These are phyloP conservation scores for Mystacides longicornis DNA, from an alignment of 2,888 invertebrate species.

Conservation along the genomic window DNA sequence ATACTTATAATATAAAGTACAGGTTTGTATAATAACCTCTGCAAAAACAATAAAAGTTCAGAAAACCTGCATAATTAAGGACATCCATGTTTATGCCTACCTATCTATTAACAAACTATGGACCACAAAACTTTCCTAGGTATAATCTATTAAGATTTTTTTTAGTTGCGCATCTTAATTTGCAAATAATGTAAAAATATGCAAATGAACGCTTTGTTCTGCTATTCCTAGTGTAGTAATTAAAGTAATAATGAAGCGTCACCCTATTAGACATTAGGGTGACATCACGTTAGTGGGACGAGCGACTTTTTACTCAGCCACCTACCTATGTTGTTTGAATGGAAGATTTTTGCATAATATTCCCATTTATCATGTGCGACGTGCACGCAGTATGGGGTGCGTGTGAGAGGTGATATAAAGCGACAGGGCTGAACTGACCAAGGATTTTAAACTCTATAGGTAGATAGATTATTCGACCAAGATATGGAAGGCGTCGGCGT, in stretches of 20 bases:
- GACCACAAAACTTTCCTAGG: too few relatives aligned
- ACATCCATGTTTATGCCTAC: too few relatives aligned
- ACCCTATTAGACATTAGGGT: constrained; percentile 11
- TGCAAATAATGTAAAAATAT: not conserved
- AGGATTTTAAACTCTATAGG: too few relatives aligned
- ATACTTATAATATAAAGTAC: too few relatives aligned
- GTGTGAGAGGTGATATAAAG: constrained; percentile 23
- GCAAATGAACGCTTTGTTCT: constrained; percentile 13
- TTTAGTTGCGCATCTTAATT: too few relatives aligned
- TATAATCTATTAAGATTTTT: too few relatives aligned
- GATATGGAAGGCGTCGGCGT: too few relatives aligned
- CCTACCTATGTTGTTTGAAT: constrained; percentile 4
- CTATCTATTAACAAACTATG: too few relatives aligned
- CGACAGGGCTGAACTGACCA: not conserved
- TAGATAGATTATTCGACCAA: too few relatives aligned
- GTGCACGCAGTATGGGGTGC: constrained; percentile 24
- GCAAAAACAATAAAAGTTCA: too few relatives aligned
- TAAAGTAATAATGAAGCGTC: constrained; percentile 16
- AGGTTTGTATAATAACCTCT: too few relatives aligned
- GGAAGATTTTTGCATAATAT: constrained; percentile 26
- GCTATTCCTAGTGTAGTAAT: not conserved
- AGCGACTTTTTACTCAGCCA: not conserved
- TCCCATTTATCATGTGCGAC: constrained; percentile 26
- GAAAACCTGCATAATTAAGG: too few relatives aligned
- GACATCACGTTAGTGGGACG: constrained; percentile 10